These are phyloP conservation scores for Callocephalon fimbriatum DNA, from an alignment of 2,113 vertebrate genomes.

Conservation along the genomic window DNA sequence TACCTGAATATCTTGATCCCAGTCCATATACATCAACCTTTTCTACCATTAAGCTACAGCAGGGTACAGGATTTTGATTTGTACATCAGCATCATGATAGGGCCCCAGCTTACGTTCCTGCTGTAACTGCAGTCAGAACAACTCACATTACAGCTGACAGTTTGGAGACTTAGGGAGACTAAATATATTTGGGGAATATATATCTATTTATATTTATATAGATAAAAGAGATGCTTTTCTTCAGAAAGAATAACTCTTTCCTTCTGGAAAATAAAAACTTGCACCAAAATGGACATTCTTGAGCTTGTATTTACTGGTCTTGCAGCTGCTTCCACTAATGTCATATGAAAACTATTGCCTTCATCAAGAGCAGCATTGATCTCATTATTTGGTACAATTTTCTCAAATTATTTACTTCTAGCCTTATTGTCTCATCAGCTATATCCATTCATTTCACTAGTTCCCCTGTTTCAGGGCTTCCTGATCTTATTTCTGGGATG, in stretches of 20 bases:
- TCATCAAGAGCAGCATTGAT: neutral
- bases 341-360: neutral
- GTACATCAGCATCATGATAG: neutral
- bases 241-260: neutral
- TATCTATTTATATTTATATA: neutral
- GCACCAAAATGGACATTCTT: neutral
- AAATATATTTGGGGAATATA: neutral
- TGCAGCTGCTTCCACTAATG: neutral
- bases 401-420: neutral
- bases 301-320: neutral
- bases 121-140: neutral
- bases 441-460: neutral
- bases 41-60: neutral
- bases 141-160: neutral
- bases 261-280: neutral
- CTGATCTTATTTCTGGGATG: neutral
- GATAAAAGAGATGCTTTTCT: neutral
- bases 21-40: neutral
- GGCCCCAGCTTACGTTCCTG: neutral
- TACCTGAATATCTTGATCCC: neutral
- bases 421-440: neutral
- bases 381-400: neutral
- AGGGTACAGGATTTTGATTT: neutral
- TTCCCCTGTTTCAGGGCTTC: neutral
- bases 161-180: neutral